A percentile compares a stretch with the other conserved stretches of the same genome.
phyloP scores from a whole-genome alignment of 2,797 vertebrate species.

The Gallinago nigripennis region DNA sequence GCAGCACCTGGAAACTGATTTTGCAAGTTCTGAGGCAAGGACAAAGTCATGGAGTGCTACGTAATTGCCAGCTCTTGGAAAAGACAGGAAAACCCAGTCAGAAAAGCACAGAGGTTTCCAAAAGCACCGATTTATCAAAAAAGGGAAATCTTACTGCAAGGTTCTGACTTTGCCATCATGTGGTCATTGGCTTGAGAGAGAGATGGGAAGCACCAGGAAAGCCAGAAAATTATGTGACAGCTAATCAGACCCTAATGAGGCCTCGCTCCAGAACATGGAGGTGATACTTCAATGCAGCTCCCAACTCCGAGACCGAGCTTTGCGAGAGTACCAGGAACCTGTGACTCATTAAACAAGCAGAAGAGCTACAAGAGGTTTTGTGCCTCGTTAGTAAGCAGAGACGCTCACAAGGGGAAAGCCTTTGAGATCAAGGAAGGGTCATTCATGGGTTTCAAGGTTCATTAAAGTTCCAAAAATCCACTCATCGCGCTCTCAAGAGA shows the following conservation, averaged over 20 bases:
- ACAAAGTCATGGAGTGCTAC: fast-evolving
- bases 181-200: too few species aligned
- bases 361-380: fast-evolving
- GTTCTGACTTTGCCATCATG: neutral
- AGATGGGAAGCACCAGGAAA: neutral
- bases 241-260: neutral
- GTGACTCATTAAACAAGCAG: fast-evolving
- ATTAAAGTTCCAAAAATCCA: neutral
- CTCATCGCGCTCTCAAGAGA: neutral
- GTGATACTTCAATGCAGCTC: neutral
- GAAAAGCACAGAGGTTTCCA: neutral
- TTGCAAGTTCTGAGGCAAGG: neutral
- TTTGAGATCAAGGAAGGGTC: neutral
- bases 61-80: neutral
- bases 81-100: neutral
- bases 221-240: neutral
- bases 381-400: neutral
- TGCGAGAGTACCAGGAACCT: neutral
- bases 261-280: neutral
- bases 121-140: neutral
- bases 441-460: neutral
- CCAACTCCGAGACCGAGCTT: neutral
- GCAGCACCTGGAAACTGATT: neutral
- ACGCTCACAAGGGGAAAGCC: neutral
- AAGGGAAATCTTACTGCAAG: neutral